Evolutionary conservation across 1,140 invertebrate genomes (phyloP), one percentile per base, ranked within the genome.

Genomic region (Drosophila ercepeae): DNA sequence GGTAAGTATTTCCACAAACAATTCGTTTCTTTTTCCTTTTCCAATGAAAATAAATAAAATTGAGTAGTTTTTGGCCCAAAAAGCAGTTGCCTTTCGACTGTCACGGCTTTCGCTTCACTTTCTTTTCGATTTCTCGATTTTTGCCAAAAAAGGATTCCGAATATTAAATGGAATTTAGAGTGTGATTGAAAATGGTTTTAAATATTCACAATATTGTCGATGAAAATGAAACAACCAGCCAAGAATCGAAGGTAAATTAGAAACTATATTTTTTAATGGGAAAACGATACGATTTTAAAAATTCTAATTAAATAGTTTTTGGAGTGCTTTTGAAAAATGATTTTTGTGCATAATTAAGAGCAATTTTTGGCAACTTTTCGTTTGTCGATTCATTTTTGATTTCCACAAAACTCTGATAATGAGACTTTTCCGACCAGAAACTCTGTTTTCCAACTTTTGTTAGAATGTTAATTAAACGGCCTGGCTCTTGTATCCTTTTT

Each of bases 191-290:
- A 65, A 83, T 83, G 78, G 78, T 78, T 27, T 51, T 83, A 45
- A 84, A 77, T 42, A 68, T 83, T 7, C 79, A 83, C 54, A 83
- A 84, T 57, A 78, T 63, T 44, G 75, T 84, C 11, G 60, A 83
- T 36, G 75, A 63, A 14, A 14, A 8, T 8, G 68, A 72, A 32
- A 34, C n/a, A 13, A 60, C 46, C 54, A 23, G 23, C 9, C 61
- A 42, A 6, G 70, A 61, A 27, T 50, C 67, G 45, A 61, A 78
- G 75, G 58, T 83, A 82, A 39, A 1, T 39, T 14, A 7, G 6
- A 14, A 14, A 7, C 2, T 11, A 2, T 7, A 32, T 11, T 32
- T 32, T n/a, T n/a, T n/a, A n/a, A n/a, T n/a, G n/a, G n/a, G n/a
- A n/a, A n/a, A n/a, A n/a, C n/a, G n/a, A n/a, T n/a, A n/a, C n/a